phyloP scores from a whole-genome alignment of 2,888 invertebrate species.

The Apamea crenata region DNA sequence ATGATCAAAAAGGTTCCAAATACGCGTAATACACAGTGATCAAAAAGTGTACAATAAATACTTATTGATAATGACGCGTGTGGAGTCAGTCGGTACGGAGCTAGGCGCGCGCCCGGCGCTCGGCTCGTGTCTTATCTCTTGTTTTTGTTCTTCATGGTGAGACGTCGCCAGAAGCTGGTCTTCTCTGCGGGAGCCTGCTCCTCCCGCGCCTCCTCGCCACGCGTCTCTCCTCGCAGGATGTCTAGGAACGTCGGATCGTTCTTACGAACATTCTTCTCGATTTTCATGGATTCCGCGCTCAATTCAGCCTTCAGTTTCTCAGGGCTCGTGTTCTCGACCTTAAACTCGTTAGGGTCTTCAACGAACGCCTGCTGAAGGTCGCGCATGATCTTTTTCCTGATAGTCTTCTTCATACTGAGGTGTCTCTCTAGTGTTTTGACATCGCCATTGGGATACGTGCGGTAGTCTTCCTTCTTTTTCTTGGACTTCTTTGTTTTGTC shows the following conservation, averaged over 20 bases:
- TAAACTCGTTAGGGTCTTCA: conserved; percentile 93
- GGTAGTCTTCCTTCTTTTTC: conserved; percentile 93
- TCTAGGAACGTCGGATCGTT: conserved; percentile 92
- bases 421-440: conserved; percentile 94
- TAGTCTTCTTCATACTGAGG: conserved; percentile 96
- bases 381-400: conserved; percentile 95
- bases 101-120: conserved; percentile 70
- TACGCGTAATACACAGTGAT: conserved; percentile 55
- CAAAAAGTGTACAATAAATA: conserved; percentile 67
- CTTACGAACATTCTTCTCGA: conserved; percentile 89
- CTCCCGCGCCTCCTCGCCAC: conserved; percentile 84
- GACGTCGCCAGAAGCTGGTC: conserved; percentile 92
- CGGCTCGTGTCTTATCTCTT: conserved; percentile 90
- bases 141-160: conserved; percentile 92
- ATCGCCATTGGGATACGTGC: conserved; percentile 92
- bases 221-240: conserved; percentile 92
- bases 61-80: conserved; percentile 54
- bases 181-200: conserved; percentile 90
- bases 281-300: conserved; percentile 92
- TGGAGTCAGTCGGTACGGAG: conserved; percentile 73
- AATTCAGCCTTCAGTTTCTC: conserved; percentile 93
- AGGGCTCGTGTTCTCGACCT: conserved; percentile 92
- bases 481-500: conserved; percentile 90
- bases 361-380: conserved; percentile 94
- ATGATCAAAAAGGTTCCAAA: conserved; percentile 62